Conservation (phyloP, 2,113 vertebrate species). For the Hippolais icterina region DNA sequence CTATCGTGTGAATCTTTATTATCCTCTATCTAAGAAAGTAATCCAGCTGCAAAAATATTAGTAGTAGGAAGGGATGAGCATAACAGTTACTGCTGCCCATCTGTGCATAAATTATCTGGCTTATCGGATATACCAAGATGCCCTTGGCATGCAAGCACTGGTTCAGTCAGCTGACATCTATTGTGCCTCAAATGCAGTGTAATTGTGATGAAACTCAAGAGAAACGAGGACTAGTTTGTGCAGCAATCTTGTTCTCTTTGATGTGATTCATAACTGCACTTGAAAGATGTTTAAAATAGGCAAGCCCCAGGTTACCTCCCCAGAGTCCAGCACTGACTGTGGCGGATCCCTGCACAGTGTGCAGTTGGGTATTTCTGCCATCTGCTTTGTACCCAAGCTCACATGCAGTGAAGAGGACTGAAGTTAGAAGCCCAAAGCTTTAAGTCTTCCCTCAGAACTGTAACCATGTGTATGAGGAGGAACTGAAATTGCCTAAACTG, state of each 20-base stretch:
- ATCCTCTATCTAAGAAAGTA: background rate
- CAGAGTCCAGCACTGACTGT: background rate
- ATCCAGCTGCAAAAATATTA: background rate
- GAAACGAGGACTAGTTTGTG: background rate
- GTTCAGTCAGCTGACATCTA: background rate
- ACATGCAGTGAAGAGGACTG: rapidly evolving
- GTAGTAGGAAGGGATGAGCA: background rate
- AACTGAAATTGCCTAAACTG: background rate
- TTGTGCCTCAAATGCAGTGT: background rate
- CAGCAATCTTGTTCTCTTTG: background rate
- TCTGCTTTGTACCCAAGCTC: background rate
- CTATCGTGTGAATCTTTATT: background rate
- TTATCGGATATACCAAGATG: background rate
- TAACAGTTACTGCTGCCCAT: background rate
- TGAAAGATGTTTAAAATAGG: background rate
- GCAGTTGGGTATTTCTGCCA: rapidly evolving
- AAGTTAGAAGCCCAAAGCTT: background rate
- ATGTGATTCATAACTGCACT: background rate
- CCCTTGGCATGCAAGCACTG: background rate
- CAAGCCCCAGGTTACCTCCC: rapidly evolving
- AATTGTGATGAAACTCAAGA: background rate
- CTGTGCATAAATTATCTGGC: background rate
- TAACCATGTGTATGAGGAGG: rapidly evolving
- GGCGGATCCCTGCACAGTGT: rapidly evolving
- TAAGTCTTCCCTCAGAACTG: background rate